These are phyloP conservation scores for Gandaritis pyraliata DNA, from an alignment of 2,888 invertebrate species.

Conservation along the genomic window DNA sequence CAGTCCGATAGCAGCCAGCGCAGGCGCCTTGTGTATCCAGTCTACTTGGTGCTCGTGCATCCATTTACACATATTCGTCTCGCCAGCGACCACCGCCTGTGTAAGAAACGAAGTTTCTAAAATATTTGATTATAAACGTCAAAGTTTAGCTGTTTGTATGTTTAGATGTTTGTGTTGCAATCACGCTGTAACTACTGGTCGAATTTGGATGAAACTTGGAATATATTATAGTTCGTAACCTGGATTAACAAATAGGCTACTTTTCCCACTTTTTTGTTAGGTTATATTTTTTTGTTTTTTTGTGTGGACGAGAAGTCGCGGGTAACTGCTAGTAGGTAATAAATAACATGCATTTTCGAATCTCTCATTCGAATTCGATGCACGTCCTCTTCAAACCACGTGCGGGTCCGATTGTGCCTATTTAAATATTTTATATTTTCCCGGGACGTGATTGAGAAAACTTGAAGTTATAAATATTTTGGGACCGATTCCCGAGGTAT, in stretches of 20 bases:
- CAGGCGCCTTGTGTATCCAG: slow-evolving; percentile 95
- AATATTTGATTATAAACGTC: too few relatives aligned
- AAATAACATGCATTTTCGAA: slow-evolving; percentile 15
- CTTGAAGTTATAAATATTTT: slow-evolving; percentile 9
- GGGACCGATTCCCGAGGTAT: slow-evolving; percentile 10
- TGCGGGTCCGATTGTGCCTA: slow-evolving; percentile 14
- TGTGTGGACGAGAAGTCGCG: too few relatives aligned
- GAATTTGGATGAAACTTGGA: too few relatives aligned
- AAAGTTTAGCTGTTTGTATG: too few relatives aligned
- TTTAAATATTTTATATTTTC: slow-evolving; percentile 33
- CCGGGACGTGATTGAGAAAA: slow-evolving; percentile 27
- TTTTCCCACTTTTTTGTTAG: too few relatives aligned
- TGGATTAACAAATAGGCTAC: too few relatives aligned
- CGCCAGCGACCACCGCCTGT: slow-evolving; percentile 65
- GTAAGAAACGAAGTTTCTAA: slow-evolving; percentile 10
- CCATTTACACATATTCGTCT: slow-evolving; percentile 89
- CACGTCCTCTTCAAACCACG: slow-evolving; percentile 22
- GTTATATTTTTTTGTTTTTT: too few relatives aligned
- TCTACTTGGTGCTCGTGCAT: slow-evolving; percentile 92
- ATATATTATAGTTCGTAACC: too few relatives aligned
- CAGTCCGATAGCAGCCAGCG: slow-evolving; percentile 91
- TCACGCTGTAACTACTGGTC: too few relatives aligned
- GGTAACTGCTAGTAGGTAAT: not conserved
- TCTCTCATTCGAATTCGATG: slow-evolving; percentile 14
- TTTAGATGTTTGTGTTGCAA: too few relatives aligned